Conservation (phyloP, 2,888 invertebrate genomes). For the Miltochrista miniata region DNA sequence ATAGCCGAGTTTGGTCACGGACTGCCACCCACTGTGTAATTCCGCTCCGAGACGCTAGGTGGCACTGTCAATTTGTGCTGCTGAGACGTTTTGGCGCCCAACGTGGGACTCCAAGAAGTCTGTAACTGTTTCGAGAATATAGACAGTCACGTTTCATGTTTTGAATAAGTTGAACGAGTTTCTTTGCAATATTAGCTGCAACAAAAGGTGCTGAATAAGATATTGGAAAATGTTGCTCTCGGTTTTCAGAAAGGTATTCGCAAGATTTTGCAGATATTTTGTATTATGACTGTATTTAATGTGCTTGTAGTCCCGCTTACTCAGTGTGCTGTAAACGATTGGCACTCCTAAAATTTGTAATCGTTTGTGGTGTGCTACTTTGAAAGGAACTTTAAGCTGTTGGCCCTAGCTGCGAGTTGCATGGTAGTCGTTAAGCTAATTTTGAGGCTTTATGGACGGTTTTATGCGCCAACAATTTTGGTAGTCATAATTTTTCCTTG, state of each 20-base stretch:
- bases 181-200: conserved; percentile 11
- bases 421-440: too few relatives aligned
- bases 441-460: too few relatives aligned
- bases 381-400: too few relatives aligned
- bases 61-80: conserved; percentile 72
- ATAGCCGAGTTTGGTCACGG: conserved; percentile 69
- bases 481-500: too few relatives aligned
- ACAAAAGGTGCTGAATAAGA: not conserved
- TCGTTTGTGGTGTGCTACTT: too few relatives aligned
- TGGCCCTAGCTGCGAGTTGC: too few relatives aligned
- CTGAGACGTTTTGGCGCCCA: conserved; percentile 65
- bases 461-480: too few relatives aligned
- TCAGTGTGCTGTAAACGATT: too few relatives aligned
- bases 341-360: too few relatives aligned
- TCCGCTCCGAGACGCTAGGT: conserved; percentile 56
- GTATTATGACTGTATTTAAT: too few relatives aligned
- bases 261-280: too few relatives aligned
- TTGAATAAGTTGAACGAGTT: conserved; percentile 16
- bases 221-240: not conserved
- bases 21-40: conserved; percentile 57
- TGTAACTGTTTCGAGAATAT: conserved; percentile 31
- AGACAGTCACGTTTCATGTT: conserved; percentile 28
- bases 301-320: too few relatives aligned
- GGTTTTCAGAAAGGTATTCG: not conserved
- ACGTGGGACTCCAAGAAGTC: conserved; percentile 37